Percentiles rank a stretch among this genome's conserved stretches.
phyloP scores from a whole-genome alignment of 2,113 vertebrate species.

The Brevimyrus niger region DNA sequence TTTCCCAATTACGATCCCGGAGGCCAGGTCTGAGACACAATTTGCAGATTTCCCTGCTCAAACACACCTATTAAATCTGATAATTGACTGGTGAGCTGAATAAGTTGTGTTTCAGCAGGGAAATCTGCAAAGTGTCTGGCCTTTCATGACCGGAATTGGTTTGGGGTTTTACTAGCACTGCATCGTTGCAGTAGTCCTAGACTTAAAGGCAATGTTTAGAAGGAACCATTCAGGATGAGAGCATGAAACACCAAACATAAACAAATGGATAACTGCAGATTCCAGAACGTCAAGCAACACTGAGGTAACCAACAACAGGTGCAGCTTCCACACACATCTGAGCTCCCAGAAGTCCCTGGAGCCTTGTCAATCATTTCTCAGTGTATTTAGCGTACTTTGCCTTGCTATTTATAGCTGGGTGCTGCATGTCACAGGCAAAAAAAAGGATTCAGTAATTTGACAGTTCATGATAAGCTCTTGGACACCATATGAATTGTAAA shows the following conservation, averaged over 20 bases:
- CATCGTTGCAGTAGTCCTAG: not conserved
- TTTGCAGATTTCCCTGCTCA: not conserved
- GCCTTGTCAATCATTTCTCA: conserved; percentile 54
- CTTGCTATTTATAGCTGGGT: conserved; percentile 52
- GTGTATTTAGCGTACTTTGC: conserved; percentile 34
- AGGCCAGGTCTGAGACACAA: not conserved
- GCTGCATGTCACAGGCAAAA: conserved; percentile 30
- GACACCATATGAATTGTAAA: conserved; percentile 1
- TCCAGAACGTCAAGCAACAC: conserved; percentile 38
- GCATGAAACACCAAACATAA: not conserved
- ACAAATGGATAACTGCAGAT: conserved; percentile 40
- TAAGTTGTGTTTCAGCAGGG: not conserved
- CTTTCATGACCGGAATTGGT: not conserved
- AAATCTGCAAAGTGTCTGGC: not conserved
- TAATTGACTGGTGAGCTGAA: not conserved
- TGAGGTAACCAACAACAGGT: conserved; percentile 52
- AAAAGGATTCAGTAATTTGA: conserved; percentile 31
- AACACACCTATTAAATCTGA: not conserved
- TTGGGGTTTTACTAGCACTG: not conserved
- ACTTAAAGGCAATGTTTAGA: not conserved
- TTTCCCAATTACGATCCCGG: not conserved
- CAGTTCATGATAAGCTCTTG: conserved; percentile 13
- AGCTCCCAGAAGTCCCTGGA: conserved; percentile 35
- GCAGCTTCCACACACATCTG: conserved; percentile 32
- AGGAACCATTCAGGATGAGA: not conserved